Conservation (phyloP, 2,113 vertebrate species). For the Forbesichthys papilliferus region DNA sequence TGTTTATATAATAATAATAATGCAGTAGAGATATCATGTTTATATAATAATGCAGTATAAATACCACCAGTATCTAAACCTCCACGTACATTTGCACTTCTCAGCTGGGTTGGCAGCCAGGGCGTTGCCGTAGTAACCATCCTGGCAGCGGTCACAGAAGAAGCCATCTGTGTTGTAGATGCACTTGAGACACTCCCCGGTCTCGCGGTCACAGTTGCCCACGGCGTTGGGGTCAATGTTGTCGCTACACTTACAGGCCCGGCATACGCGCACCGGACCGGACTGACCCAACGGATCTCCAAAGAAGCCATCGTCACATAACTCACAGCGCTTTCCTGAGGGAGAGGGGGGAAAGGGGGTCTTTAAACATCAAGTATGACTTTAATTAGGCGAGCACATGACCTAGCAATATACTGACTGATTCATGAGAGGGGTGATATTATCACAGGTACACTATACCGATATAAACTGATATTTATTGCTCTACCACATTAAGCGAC, state of each 20-base stretch:
- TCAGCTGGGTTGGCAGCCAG: conserved; percentile 76
- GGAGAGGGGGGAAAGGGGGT: not conserved
- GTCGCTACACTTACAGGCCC: conserved; percentile 88
- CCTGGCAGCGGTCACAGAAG: conserved; percentile 88
- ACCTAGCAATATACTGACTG: too few species aligned
- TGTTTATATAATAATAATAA: too few species aligned
- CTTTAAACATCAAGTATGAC: too few species aligned
- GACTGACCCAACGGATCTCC: conserved; percentile 86
- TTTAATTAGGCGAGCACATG: too few species aligned
- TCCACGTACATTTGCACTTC: conserved; percentile 85
- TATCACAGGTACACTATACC: too few species aligned
- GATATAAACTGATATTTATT: too few species aligned
- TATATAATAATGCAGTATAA: not conserved
- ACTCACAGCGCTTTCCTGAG: conserved; percentile 91
- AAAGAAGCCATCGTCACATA: conserved; percentile 95
- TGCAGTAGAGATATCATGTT: not conserved
- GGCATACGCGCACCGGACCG: conserved; percentile 78
- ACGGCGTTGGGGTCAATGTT: conserved; percentile 91
- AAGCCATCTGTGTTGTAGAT: conserved; percentile 86
- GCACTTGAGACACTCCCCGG: conserved; percentile 90
- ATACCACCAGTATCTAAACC: not conserved
- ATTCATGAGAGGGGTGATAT: too few species aligned
- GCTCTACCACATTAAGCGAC: too few species aligned
- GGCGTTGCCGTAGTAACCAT: conserved; percentile 86
- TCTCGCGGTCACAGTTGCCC: conserved; percentile 85